Conservation (phyloP, 2,797 vertebrate genomes). For the Sebastes wilsoni region DNA sequence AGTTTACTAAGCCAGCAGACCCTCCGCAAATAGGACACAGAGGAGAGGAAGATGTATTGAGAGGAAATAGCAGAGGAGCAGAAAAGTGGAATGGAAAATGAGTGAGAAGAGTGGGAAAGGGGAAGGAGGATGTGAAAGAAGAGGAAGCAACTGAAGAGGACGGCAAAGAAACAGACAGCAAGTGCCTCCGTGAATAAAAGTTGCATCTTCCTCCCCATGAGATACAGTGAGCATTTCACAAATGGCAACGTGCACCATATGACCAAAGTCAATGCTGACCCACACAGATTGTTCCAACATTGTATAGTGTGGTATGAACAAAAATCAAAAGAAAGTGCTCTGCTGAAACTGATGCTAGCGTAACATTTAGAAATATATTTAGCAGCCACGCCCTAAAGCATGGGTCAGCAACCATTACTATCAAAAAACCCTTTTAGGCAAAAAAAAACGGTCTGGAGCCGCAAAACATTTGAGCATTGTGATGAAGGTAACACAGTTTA, state of each 20-base stretch:
- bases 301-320: not conserved
- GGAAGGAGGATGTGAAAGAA: not conserved
- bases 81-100: not conserved
- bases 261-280: not conserved
- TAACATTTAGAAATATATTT: slow-evolving; percentile 12
- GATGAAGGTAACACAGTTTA: too few relatives aligned
- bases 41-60: slow-evolving; percentile 6
- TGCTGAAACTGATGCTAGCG: not conserved
- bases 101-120: not conserved
- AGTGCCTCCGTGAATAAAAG: not conserved
- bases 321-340: not conserved
- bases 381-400: too few relatives aligned
- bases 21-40: slow-evolving; percentile 45
- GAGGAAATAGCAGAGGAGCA: slow-evolving; percentile 14
- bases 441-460: too few relatives aligned
- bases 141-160: not conserved
- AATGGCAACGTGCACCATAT: not conserved
- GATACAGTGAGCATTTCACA: not conserved
- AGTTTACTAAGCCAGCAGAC: slow-evolving; percentile 34
- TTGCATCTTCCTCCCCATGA: not conserved
- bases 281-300: not conserved
- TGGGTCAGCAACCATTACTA: too few relatives aligned
- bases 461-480: too few relatives aligned
- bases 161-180: not conserved
- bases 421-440: too few relatives aligned